A percentile compares a stretch with the other conserved stretches of the same genome.
These are phyloP conservation scores for Junonia oenone DNA, from an alignment of 2,888 invertebrate species.

Conservation along the genomic window DNA sequence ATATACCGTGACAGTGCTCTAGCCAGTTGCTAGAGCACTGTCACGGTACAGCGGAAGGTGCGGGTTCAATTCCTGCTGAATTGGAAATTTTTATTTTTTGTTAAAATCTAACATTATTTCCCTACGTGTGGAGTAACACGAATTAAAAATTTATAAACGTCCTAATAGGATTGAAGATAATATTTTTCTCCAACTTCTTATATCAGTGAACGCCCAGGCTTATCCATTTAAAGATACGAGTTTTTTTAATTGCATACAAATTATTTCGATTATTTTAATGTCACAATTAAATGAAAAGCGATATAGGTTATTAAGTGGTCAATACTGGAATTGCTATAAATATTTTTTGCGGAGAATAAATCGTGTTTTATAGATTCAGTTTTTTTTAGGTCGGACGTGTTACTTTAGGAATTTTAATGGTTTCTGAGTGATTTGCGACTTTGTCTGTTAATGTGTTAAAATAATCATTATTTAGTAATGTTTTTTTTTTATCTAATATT, in stretches of 20 bases:
- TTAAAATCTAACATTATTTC: too few species aligned
- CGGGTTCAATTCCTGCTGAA: too few species aligned
- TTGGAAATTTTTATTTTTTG: too few species aligned
- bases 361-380: conserved; percentile 1
- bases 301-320: conserved; percentile 10
- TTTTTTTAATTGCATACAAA: conserved; percentile 20
- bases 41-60: too few species aligned
- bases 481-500: too few species aligned
- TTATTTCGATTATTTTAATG: conserved; percentile 24
- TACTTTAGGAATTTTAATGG: background rate
- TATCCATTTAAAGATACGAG: background rate
- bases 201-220: background rate
- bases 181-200: too few species aligned
- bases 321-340: conserved; percentile 3
- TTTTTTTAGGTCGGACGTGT: background rate
- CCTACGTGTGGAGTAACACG: too few species aligned
- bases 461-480: too few species aligned
- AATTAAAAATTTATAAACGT: too few species aligned
- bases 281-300: conserved; percentile 17
- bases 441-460: background rate
- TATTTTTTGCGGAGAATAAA: conserved; percentile 8
- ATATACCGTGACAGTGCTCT: too few species aligned
- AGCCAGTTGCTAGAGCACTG: too few species aligned
- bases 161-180: too few species aligned
- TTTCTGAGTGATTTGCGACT: background rate